These are phyloP conservation scores for Mareca strepera DNA, from an alignment of 2,797 vertebrate species.

Conservation along the genomic window DNA sequence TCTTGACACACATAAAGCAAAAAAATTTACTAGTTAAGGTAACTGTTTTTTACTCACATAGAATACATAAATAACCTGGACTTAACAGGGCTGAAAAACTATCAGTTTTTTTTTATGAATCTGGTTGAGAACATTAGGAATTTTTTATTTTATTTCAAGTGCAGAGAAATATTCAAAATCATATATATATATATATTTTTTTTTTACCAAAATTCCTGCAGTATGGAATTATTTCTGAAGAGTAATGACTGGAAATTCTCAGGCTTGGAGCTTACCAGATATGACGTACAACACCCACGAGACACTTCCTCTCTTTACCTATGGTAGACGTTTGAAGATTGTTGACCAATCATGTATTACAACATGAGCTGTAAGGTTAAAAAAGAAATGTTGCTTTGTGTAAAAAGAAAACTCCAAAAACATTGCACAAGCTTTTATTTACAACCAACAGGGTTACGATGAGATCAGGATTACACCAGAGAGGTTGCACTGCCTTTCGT, in stretches of 20 bases:
- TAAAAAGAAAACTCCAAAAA: not conserved
- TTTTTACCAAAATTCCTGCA: not conserved
- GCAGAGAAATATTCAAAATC: not conserved
- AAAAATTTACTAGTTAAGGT: not conserved
- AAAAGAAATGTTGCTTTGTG: not conserved
- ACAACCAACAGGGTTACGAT: not conserved
- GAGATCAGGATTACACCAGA: slow-evolving; percentile 14
- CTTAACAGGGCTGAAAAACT: not conserved
- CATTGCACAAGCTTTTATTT: slow-evolving; percentile 36
- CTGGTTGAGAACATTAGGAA: not conserved
- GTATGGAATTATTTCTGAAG: not conserved
- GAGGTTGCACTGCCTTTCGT: not conserved
- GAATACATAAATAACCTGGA: not conserved
- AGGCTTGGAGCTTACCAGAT: not conserved
- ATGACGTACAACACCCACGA: not conserved
- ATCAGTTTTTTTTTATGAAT: not conserved
- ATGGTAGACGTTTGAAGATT: not conserved
- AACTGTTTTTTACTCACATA: not conserved
- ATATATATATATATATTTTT: not conserved
- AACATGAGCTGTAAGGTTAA: not conserved
- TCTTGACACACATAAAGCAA: not conserved
- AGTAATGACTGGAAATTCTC: not conserved
- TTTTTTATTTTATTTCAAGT: not conserved
- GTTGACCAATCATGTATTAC: slow-evolving; percentile 6
- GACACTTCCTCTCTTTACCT: not conserved